Evolutionary conservation across 1,140 invertebrate species (phyloP).

Genomic region (Metaphire vulgaris): DNA sequence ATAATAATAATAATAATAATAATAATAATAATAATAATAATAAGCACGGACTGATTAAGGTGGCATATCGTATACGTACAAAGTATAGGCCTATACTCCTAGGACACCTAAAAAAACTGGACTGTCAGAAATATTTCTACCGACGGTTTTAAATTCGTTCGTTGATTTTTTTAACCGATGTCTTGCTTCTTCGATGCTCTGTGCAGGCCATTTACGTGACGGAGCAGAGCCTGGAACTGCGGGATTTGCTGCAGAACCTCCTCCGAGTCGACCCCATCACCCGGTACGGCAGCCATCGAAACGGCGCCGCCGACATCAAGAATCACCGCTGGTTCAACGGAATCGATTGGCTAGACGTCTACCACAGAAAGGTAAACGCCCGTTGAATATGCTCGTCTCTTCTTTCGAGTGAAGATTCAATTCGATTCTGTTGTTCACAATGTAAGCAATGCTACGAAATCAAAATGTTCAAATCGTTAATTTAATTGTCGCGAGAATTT

Average conservation of each 20-base stretch:
- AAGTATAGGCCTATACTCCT: too few species aligned
- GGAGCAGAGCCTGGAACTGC: slow-evolving; percentile 71
- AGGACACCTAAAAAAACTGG: too few species aligned
- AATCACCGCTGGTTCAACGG: slow-evolving; percentile 97
- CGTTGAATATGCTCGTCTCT: neutral
- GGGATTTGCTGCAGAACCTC: slow-evolving; percentile 91
- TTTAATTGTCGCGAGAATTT: neutral
- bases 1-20: too few species aligned
- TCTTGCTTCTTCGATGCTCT: too few species aligned
- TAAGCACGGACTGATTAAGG: too few species aligned
- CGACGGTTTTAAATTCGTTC: too few species aligned
- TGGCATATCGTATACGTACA: too few species aligned
- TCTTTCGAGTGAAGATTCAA: neutral
- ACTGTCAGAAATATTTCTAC: too few species aligned
- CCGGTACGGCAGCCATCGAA: slow-evolving; percentile 95
- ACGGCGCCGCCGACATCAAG: slow-evolving; percentile 98
- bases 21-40: too few species aligned
- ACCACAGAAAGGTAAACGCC: slow-evolving; percentile 79
- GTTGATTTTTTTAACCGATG: too few species aligned
- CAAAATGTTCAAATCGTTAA: neutral
- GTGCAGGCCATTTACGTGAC: neutral
- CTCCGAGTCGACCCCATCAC: slow-evolving; percentile 98
- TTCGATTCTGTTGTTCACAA: neutral
- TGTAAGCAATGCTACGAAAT: neutral
- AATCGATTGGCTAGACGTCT: slow-evolving; percentile 98